A percentile compares a stretch with the other conserved stretches of the same genome.
Evolutionary conservation across 1,140 invertebrate species (phyloP).

Genomic region (Heliconius hermathena): DNA sequence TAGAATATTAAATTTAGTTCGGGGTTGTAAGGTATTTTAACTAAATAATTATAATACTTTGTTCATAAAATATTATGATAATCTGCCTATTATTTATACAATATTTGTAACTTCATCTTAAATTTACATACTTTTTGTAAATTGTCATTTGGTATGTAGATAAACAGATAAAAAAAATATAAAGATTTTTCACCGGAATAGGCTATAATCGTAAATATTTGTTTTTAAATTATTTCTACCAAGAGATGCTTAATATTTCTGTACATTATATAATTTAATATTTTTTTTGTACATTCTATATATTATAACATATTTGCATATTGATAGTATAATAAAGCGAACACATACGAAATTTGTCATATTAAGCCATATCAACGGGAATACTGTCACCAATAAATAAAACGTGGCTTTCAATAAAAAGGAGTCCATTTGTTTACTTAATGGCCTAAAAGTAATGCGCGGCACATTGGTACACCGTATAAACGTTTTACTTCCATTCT

Average conservation of each 20-base stretch:
- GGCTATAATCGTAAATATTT: too few relatives aligned
- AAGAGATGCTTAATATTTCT: too few relatives aligned
- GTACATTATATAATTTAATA: too few relatives aligned
- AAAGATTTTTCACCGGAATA: too few relatives aligned
- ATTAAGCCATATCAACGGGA: neutral
- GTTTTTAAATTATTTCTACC: too few relatives aligned
- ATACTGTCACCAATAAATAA: slow-evolving; percentile 5
- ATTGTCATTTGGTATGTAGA: too few relatives aligned
- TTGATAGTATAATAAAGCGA: neutral
- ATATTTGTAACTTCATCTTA: too few relatives aligned
- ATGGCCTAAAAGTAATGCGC: slow-evolving; percentile 11
- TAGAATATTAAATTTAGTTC: slow-evolving; percentile 8
- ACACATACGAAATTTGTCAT: neutral
- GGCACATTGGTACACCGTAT: slow-evolving; percentile 2
- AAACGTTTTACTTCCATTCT: slow-evolving; percentile 13
- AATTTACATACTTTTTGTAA: too few relatives aligned
- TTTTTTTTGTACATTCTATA: too few relatives aligned
- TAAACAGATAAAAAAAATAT: too few relatives aligned
- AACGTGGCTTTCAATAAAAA: slow-evolving; percentile 3
- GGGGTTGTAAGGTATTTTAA: neutral
- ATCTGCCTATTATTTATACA: too few relatives aligned
- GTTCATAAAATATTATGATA: neutral
- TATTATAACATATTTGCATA: too few relatives aligned
- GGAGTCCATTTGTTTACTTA: slow-evolving; percentile 10
- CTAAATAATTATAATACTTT: neutral